Evolutionary conservation across 2,888 invertebrate species (phyloP).

Genomic region (Creontiades dilutus): DNA sequence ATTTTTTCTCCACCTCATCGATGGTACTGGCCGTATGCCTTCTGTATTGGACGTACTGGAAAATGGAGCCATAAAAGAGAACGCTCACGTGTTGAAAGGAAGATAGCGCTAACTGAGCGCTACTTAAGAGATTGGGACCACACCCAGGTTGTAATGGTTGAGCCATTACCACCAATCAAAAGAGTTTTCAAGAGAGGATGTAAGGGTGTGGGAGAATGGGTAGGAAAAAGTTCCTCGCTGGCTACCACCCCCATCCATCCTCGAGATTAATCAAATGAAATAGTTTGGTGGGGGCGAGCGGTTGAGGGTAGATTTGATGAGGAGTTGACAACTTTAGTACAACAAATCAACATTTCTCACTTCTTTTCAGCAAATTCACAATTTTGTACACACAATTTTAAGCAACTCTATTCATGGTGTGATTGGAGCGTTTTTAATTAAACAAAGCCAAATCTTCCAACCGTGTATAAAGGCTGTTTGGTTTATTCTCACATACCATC

Average conservation of each 20-base stretch:
- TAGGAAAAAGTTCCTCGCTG: background rate
- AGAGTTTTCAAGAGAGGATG: constrained; percentile 23
- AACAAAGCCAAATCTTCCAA: too few relatives aligned
- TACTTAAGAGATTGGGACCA: constrained; percentile 71
- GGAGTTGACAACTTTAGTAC: too few relatives aligned
- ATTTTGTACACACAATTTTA: too few relatives aligned
- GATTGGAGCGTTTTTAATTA: too few relatives aligned
- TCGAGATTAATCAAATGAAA: constrained; percentile 59
- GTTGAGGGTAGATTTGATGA: background rate
- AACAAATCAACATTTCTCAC: too few relatives aligned
- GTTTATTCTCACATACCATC: too few relatives aligned
- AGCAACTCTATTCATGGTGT: too few relatives aligned
- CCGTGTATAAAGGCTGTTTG: too few relatives aligned
- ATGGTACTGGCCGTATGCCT: background rate
- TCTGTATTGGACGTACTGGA: constrained; percentile 26
- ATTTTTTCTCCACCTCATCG: background rate
- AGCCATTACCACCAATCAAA: constrained; percentile 70
- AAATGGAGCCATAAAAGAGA: constrained; percentile 69
- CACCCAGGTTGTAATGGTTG: constrained; percentile 69
- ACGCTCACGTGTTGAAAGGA: constrained; percentile 70
- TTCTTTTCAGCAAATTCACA: too few relatives aligned
- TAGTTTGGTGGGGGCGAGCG: background rate
- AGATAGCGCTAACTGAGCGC: constrained; percentile 69
- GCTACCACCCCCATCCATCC: background rate
- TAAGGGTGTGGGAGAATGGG: background rate